Evolutionary conservation across 2,113 vertebrate species (phyloP).

Genomic region (Chloroceryle aenea): DNA sequence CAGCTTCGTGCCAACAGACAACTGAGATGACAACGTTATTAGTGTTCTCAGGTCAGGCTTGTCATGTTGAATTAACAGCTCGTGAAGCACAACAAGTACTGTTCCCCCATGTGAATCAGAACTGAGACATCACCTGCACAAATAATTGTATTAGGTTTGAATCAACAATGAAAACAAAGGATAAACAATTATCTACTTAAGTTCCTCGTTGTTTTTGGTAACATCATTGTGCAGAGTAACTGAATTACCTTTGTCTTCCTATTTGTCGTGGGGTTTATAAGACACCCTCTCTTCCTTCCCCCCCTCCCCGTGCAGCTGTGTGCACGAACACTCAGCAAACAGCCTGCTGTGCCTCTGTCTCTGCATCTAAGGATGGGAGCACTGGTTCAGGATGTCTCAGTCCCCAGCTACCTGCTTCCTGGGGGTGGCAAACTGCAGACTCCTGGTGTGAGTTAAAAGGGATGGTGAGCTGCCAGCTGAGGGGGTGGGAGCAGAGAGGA

Average conservation of each 20-base stretch:
- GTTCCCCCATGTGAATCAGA: conserved; percentile 2
- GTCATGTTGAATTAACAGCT: conserved; percentile 25
- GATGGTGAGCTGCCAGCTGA: not conserved
- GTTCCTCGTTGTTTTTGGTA: conserved; percentile 34
- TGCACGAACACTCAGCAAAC: rapidly evolving
- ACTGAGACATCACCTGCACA: conserved; percentile 52
- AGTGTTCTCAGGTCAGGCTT: conserved; percentile 14
- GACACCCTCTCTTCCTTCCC: conserved; percentile 7
- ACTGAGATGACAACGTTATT: not conserved
- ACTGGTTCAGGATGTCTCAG: not conserved
- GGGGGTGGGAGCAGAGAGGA: not conserved
- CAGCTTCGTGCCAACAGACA: not conserved
- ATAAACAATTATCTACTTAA: conserved; percentile 46
- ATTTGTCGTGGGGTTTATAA: not conserved
- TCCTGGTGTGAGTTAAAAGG: not conserved
- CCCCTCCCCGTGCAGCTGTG: rapidly evolving
- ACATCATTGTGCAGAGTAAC: not conserved
- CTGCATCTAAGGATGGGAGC: not conserved
- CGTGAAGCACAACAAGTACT: not conserved
- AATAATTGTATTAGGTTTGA: conserved; percentile 55
- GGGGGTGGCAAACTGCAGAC: not conserved
- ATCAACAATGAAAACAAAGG: conserved; percentile 37
- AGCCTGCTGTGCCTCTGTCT: not conserved
- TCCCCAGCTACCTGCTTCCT: not conserved
- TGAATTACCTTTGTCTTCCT: not conserved